Evolutionary conservation across 2,888 invertebrate species (phyloP).

Genomic region (Melipona bicolor): DNA sequence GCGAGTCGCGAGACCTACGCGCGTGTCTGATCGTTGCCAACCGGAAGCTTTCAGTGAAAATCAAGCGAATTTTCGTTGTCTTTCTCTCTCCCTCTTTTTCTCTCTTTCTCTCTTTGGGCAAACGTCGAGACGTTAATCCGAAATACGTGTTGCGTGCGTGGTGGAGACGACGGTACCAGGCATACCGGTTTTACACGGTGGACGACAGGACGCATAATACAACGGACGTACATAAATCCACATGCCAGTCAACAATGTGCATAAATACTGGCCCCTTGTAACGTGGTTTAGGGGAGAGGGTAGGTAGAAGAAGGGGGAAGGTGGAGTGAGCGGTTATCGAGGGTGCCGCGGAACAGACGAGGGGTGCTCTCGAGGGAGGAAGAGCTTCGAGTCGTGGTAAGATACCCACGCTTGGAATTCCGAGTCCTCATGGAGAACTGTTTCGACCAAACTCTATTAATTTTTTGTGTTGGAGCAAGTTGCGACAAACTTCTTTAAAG

Average conservation of each 20-base stretch:
- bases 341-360: constrained; percentile 21
- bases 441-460: neutral
- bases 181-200: constrained; percentile 80
- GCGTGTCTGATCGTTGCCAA: neutral
- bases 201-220: constrained; percentile 83
- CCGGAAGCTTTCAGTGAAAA: constrained; percentile 1
- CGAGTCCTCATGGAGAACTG: neutral
- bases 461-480: too few relatives aligned
- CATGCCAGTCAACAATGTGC: constrained; percentile 84
- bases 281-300: constrained; percentile 72
- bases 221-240: constrained; percentile 84
- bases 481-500: too few relatives aligned
- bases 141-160: constrained; percentile 81
- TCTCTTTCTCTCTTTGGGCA: neutral
- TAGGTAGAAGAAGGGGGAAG: constrained; percentile 59
- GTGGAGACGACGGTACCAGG: constrained; percentile 80
- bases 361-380: constrained; percentile 65
- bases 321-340: constrained; percentile 40
- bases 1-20: neutral
- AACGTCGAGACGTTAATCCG: constrained; percentile 63
- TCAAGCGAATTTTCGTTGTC: constrained; percentile 49
- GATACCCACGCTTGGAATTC: constrained; percentile 25
- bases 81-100: too few relatives aligned
- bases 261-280: constrained; percentile 83
- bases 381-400: constrained; percentile 60